Percentiles rank a stretch among this genome's conserved stretches.
Evolutionary conservation across 2,113 vertebrate genomes (phyloP).

Genomic region (Pseudorhombus dupliciocellatus): DNA sequence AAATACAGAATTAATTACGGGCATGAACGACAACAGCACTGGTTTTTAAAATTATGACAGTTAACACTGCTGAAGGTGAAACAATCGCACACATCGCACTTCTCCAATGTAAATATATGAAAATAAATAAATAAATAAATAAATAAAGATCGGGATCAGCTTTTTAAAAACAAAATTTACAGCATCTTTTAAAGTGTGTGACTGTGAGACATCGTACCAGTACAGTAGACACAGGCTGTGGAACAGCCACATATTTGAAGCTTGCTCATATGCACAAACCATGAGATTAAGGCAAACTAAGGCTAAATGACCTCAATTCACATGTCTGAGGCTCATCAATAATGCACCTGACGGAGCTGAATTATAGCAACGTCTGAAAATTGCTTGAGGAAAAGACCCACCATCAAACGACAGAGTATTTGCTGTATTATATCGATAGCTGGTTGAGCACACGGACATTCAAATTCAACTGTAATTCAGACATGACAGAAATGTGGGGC

Average conservation of each 20-base stretch:
- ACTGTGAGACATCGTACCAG: not conserved
- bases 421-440: not conserved
- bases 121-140: not conserved
- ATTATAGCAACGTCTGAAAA: conserved; percentile 26
- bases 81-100: not conserved
- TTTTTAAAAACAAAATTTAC: conserved; percentile 3
- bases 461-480: conserved; percentile 8
- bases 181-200: not conserved
- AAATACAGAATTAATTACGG: conserved; percentile 34
- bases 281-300: conserved; percentile 5
- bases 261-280: not conserved
- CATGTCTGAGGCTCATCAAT: conserved; percentile 21
- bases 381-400: conserved; percentile 1
- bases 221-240: not conserved
- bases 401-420: not conserved
- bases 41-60: not conserved
- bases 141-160: too few relatives aligned
- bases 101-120: not conserved
- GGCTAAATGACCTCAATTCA: conserved; percentile 33
- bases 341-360: conserved; percentile 31
- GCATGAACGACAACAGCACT: conserved; percentile 6
- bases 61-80: not conserved
- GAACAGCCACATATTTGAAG: not conserved
- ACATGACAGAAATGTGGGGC: conserved; percentile 47
- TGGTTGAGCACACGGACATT: not conserved